Evolutionary conservation across 2,113 vertebrate genomes (phyloP), one percentile per base, ranked within the genome.

Genomic region (Mugil cephalus): DNA sequence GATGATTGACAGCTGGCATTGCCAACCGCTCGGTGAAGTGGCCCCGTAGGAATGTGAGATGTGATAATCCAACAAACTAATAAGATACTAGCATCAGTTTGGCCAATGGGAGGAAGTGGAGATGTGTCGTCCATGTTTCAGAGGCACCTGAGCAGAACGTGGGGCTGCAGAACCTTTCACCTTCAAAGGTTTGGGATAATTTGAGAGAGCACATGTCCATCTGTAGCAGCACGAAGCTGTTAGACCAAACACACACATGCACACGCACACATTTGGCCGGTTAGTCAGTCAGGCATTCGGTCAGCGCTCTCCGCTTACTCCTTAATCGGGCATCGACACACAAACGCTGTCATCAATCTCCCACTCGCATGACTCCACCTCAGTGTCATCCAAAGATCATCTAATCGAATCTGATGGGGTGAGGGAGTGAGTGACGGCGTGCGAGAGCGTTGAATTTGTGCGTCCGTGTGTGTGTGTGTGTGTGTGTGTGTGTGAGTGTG

Each of bases 331-430:
- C 43, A 38, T 45, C 17, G 66, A 70, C 62, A 65, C 2, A 66
- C 72, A 47, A 48, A 40, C 18, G 11, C 24, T n/a, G 21, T 13
- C 38, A 53, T 56, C 62, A 68, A 67, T 48, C 19, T 55, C 70
- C 58, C 17, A 9, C 55, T 71, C 61, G 53, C 77, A 62, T 18
- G 45, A 39, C 53, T 69, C 62, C 61, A 64, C 39, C 69, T 39
- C 53, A 9, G 19, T 47, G 64, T 76, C 70, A 80, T 21, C 75
- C 70, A 69, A 30, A 80, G 53, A 82, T 54, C 36, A 0, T 40
- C 77, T 86, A 85, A 87, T 83, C 68, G 58, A 58, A 87, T 84
- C 61, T 77, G 73, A 87, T 52, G 61, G 75, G 65, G 14, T 58
- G 75, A 69, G 45, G 35, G 30, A 74, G 72, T 85, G 85, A 79